Percentiles rank a stretch among this genome's conserved stretches.
phyloP scores from a whole-genome alignment of 1,140 invertebrate species.

The Diploscapter pachys region DNA sequence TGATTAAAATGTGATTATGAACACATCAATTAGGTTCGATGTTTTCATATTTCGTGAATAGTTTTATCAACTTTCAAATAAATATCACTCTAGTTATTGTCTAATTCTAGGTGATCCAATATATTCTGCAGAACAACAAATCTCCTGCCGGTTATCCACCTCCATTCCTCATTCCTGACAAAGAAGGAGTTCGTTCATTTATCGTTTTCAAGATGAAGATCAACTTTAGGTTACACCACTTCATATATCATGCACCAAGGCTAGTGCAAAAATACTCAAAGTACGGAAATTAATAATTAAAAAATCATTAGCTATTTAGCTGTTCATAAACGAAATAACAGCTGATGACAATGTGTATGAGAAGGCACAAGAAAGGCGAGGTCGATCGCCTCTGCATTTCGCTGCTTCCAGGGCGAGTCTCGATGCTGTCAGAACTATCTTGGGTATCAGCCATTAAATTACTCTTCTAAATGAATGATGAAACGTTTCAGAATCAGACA shows the following conservation, averaged over 20 bases:
- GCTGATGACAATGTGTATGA: slow-evolving; percentile 1
- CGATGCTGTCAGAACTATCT: slow-evolving; percentile 5
- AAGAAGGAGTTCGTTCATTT: too few species aligned
- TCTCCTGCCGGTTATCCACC: too few species aligned
- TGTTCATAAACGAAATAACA: slow-evolving; percentile 7
- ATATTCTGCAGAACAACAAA: background rate
- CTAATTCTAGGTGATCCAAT: background rate
- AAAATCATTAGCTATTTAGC: background rate
- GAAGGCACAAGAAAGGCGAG: slow-evolving; percentile 7
- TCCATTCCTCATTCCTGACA: too few species aligned
- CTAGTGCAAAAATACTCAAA: slow-evolving; percentile 17
- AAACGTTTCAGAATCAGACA: background rate
- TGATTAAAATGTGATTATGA: too few species aligned
- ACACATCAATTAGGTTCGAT: background rate
- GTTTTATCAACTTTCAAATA: background rate
- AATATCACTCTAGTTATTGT: background rate
- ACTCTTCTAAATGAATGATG: background rate
- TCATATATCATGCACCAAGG: slow-evolving; percentile 15
- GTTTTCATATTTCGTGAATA: background rate
- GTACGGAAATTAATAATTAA: slow-evolving; percentile 7
- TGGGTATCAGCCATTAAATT: background rate
- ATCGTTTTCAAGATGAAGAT: background rate
- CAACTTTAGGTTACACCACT: slow-evolving; percentile 25
- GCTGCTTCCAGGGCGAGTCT: slow-evolving; percentile 24
- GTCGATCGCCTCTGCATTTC: slow-evolving; percentile 28